These are phyloP conservation scores for Archocentrus centrarchus DNA, from an alignment of 2,113 vertebrate genomes.

Conservation along the genomic window DNA sequence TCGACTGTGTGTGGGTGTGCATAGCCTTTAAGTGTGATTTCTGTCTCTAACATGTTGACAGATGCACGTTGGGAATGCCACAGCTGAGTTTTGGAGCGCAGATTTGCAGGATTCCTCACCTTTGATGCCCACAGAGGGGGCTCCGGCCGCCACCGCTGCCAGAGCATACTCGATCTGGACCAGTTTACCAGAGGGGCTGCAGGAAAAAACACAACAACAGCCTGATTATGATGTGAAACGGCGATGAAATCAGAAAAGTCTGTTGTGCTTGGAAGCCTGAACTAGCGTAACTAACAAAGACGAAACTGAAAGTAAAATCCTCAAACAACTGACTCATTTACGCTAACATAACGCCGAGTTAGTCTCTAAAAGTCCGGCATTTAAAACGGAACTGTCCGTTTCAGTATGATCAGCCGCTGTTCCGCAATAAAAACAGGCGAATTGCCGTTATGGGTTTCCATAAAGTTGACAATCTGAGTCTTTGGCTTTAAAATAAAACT, in stretches of 20 bases:
- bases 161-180: conserved; percentile 99
- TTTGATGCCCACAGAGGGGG: conserved; percentile 98
- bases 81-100: neutral
- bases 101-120: conserved; percentile 75
- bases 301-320: conserved; percentile 73
- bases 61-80: neutral
- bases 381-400: neutral
- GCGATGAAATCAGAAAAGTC: neutral
- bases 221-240: neutral
- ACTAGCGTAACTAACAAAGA: neutral
- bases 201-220: conserved; percentile 30
- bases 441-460: neutral
- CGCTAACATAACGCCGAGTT: neutral
- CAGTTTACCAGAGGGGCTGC: conserved; percentile 96
- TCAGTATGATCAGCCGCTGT: accelerated
- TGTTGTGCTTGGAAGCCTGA: neutral
- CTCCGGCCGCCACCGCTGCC: conserved; percentile 97
- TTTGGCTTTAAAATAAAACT: neutral
- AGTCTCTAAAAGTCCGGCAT: neutral
- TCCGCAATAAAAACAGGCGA: accelerated
- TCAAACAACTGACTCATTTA: conserved; percentile 36
- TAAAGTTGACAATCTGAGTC: neutral
- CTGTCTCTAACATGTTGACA: neutral
- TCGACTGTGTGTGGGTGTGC: neutral
- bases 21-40: neutral